A percentile compares a stretch with the other conserved stretches of the same genome.
Evolutionary conservation across 2,888 invertebrate genomes (phyloP).

Genomic region (Mythimna lalbum): DNA sequence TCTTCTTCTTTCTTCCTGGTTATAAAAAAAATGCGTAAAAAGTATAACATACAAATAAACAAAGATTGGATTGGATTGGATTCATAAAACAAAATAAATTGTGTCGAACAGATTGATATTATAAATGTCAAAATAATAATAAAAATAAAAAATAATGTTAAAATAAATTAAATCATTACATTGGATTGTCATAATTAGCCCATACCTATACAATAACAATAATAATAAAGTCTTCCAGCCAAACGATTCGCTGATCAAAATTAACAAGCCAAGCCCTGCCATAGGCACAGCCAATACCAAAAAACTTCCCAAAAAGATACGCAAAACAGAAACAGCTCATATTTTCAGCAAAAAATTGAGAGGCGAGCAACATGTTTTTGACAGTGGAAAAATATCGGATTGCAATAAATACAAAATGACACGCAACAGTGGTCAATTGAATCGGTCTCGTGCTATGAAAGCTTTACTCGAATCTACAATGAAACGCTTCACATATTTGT

Average conservation of each 20-base stretch:
- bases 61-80: too few relatives aligned
- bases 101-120: too few relatives aligned
- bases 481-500: constrained; percentile 24
- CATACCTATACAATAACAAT: too few relatives aligned
- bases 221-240: too few relatives aligned
- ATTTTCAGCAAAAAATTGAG: constrained; percentile 27
- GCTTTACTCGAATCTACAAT: constrained; percentile 19
- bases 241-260: constrained; percentile 14
- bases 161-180: too few relatives aligned
- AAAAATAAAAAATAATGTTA: too few relatives aligned
- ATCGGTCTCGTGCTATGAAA: constrained; percentile 19
- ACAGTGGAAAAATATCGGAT: constrained; percentile 21
- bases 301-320: neutral
- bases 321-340: neutral
- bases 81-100: too few relatives aligned
- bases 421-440: constrained; percentile 25
- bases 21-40: too few relatives aligned
- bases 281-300: neutral
- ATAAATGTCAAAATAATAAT: too few relatives aligned
- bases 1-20: too few relatives aligned
- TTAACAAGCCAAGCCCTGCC: constrained; percentile 15
- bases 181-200: too few relatives aligned
- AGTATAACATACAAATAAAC: neutral
- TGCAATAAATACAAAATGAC: constrained; percentile 22
- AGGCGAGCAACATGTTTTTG: constrained; percentile 28